Base-by-base conservation (phyloP, 2,113 vertebrate species). In the Tachuris rubrigastra region DNA sequence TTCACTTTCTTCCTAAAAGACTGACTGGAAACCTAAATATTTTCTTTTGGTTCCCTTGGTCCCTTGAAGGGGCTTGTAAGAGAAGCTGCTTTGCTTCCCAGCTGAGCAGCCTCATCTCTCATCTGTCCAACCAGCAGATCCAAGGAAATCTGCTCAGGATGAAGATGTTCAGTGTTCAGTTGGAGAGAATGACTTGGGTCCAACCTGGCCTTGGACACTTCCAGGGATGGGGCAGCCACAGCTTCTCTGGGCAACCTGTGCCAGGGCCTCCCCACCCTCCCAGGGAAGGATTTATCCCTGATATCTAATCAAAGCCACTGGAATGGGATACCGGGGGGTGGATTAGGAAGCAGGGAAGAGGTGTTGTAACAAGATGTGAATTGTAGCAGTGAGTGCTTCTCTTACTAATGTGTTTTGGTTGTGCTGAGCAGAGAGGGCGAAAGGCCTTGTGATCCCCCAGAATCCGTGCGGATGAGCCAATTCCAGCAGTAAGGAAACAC, bases 231-330 rank as follows among this genome's bases (percentile, higher is more conserved):
- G 56, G 47, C 55, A 87, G 63, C 74, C 65, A 3, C 55, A 78
- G 85, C 65, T 71, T 2, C 65, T 62, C 65, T 78, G 65, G 46
- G 63, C 28, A 60, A 17, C 72, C 84, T 37, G 63, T 68, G 73
- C 84, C 63, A 52, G 73, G 21, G 37, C 14, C 53, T 37, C 0
- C 1, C 1, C 53, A 59, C 22, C 55, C 39, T 60, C 18, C 0
- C 28, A 46, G 18, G 27, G 6, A 8, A 4, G 0, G 2, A 52
- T 31, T 27, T 0, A 7, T 22, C 1, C 46, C 44, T 14, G 10
- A 14, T 6, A 31, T 44, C 31, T 22, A 14, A 11, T 25, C 17
- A 4, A 22, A 23, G 14, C 14, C 2, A 0, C 23, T 58, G 46
- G 28, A 50, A 49, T 2, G 6, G 59, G 24, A 15, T 55, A 10